phyloP scores from a whole-genome alignment of 2,888 invertebrate genomes.

The Creontiades dilutus region DNA sequence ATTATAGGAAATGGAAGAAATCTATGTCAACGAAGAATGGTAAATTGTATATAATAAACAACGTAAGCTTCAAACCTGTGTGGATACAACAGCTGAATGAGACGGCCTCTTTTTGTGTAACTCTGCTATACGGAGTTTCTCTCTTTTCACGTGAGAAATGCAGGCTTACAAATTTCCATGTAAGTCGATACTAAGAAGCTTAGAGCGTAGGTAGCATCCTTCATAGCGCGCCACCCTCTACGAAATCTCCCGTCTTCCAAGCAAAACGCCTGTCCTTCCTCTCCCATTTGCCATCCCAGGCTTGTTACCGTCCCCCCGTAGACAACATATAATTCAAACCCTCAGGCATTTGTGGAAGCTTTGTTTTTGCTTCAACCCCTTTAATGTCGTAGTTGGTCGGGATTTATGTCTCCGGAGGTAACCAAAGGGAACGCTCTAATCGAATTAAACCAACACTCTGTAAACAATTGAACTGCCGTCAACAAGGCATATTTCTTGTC shows the following conservation, averaged over 20 bases:
- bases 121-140: not conserved
- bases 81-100: no score
- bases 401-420: conserved; percentile 55
- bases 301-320: conserved; percentile 10
- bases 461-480: conserved; percentile 59
- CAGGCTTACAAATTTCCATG: conserved; percentile 8
- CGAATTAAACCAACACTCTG: conserved; percentile 50
- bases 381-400: conserved; percentile 48
- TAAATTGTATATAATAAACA: no score
- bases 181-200: conserved; percentile 31
- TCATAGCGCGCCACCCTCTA: no score
- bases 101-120: no score
- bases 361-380: conserved; percentile 59
- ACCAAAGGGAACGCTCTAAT: conserved; percentile 46
- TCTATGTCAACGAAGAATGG: no score
- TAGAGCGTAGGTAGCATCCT: not conserved
- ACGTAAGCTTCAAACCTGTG: no score
- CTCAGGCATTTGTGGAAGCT: not conserved
- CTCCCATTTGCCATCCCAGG: not conserved
- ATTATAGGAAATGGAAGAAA: no score
- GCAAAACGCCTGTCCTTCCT: conserved; percentile 13
- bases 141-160: conserved; percentile 1
- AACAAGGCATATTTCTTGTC: conserved; percentile 56
- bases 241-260: conserved; percentile 43
- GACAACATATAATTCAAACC: conserved; percentile 32